Percentiles rank a stretch among this genome's conserved stretches.
Evolutionary conservation across 2,113 vertebrate species (phyloP).

Genomic region (Dinomys branickii): DNA sequence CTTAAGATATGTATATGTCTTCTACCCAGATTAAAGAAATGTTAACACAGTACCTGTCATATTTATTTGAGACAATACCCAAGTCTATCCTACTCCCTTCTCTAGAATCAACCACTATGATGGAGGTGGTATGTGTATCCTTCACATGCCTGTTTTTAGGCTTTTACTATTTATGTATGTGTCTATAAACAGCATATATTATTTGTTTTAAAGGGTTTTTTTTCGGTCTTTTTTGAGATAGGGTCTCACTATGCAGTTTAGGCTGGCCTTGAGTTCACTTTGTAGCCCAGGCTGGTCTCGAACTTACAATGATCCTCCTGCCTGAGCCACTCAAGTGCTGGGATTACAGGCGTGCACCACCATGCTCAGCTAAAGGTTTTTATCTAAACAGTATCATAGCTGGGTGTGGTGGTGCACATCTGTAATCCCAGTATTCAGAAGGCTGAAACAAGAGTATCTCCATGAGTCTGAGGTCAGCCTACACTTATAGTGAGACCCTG

Average conservation of each 20-base stretch:
- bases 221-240: too few species aligned
- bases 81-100: not conserved
- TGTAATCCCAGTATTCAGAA: not conserved
- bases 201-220: not conserved
- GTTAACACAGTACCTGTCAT: not conserved
- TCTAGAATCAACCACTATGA: not conserved
- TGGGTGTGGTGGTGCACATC: not conserved
- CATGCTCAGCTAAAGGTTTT: too few species aligned
- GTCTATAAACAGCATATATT: constrained; percentile 26
- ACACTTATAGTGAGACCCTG: not conserved
- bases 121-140: not conserved
- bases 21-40: constrained; percentile 39
- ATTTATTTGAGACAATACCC: constrained; percentile 3
- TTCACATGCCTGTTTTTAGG: constrained; percentile 39
- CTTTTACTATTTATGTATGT: not conserved
- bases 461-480: not conserved
- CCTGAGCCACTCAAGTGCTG: too few species aligned
- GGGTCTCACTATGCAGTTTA: too few species aligned
- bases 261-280: too few species aligned
- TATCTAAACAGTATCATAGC: not conserved
- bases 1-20: not conserved
- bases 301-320: too few species aligned
- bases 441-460: not conserved
- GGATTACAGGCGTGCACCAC: too few species aligned
- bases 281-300: too few species aligned